Evolutionary conservation across 2,797 vertebrate genomes (phyloP).

Genomic region (Gymnocypris eckloni): DNA sequence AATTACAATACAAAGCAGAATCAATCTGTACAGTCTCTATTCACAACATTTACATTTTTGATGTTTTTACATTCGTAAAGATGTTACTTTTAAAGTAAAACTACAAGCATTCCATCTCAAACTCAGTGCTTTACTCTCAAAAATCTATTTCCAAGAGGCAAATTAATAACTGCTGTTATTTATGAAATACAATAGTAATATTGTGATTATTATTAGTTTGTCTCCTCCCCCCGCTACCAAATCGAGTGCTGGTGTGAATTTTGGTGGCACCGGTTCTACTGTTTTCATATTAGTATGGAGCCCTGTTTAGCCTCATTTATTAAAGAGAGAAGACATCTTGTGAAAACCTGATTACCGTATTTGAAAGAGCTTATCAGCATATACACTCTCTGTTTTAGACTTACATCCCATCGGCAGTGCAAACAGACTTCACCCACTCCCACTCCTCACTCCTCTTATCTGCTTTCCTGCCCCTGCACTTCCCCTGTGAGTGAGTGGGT

Average conservation of each 20-base stretch:
- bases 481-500: conserved; percentile 64
- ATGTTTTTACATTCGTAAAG: neutral
- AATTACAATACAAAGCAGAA: too few relatives aligned
- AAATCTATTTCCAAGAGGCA: neutral
- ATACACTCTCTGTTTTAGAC: conserved; percentile 18
- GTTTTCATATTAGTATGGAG: neutral
- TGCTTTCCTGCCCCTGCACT: conserved; percentile 59
- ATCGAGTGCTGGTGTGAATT: neutral
- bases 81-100: neutral
- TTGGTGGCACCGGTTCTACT: neutral
- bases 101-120: neutral
- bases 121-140: neutral
- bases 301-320: neutral
- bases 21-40: neutral
- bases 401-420: conserved; percentile 44
- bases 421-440: conserved; percentile 41
- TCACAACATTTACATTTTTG: neutral
- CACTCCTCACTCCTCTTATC: conserved; percentile 40
- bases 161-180: neutral
- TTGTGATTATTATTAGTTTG: neutral
- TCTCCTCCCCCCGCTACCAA: neutral
- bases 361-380: conserved; percentile 8
- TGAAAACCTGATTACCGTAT: neutral
- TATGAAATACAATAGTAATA: neutral
- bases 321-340: neutral